phyloP scores from a whole-genome alignment of 2,888 invertebrate genomes.

The Tinea trinotella region DNA sequence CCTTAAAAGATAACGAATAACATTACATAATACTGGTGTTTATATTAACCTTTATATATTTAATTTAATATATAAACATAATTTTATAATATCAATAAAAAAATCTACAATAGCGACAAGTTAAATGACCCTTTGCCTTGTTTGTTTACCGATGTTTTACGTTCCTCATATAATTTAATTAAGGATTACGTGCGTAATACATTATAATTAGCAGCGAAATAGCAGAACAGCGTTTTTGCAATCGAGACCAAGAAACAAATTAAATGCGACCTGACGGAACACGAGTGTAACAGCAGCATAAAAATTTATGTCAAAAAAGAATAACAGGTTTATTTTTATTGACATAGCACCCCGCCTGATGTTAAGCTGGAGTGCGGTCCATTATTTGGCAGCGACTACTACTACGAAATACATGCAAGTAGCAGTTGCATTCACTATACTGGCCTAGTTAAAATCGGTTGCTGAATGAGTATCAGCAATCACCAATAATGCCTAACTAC shows the following conservation, averaged over 20 bases:
- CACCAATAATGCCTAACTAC: no score
- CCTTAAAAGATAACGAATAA: not conserved
- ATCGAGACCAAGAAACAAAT: not conserved
- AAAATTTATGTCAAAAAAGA: not conserved
- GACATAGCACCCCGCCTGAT: no score
- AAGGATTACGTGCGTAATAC: not conserved
- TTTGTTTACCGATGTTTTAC: no score
- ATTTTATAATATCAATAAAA: not conserved
- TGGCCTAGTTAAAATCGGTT: no score
- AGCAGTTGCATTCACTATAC: no score
- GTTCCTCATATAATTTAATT: not conserved
- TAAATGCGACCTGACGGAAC: not conserved
- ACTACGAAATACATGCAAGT: no score
- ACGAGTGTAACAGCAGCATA: not conserved
- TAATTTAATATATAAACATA: not conserved
- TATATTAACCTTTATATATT: constrained; percentile 1
- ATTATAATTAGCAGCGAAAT: not conserved
- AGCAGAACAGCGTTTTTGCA: not conserved
- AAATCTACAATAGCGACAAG: no score
- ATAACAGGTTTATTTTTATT: no score
- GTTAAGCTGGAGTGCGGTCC: no score
- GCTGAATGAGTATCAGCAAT: no score
- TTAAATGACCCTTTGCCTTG: no score
- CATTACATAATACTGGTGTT: not conserved
- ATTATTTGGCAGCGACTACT: no score